These are phyloP conservation scores for Xanthia togata DNA, from an alignment of 2,888 invertebrate species.

Conservation along the genomic window DNA sequence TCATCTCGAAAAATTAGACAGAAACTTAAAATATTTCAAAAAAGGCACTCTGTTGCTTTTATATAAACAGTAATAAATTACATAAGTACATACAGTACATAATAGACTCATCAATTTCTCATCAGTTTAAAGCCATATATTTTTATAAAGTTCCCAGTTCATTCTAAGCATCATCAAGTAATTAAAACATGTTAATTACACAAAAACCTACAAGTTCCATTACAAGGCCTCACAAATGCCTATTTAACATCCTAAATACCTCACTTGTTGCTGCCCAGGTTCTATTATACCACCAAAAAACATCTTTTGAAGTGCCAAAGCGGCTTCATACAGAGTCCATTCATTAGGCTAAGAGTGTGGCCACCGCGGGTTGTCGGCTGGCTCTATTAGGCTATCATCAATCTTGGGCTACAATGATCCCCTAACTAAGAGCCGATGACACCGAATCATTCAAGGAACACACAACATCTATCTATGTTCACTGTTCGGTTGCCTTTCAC, in stretches of 20 bases:
- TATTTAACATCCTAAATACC: constrained; percentile 57
- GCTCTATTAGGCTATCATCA: constrained; percentile 82
- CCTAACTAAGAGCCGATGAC: constrained; percentile 83
- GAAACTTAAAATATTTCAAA: neutral
- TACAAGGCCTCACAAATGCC: constrained; percentile 42
- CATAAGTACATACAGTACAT: no score
- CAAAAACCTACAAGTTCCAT: constrained; percentile 18
- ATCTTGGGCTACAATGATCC: constrained; percentile 85
- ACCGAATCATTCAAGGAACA: constrained; percentile 73
- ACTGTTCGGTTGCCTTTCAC: constrained; percentile 67
- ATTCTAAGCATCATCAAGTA: constrained; percentile 1
- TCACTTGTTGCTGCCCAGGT: constrained; percentile 59
- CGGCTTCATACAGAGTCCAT: constrained; percentile 45
- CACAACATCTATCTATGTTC: constrained; percentile 75
- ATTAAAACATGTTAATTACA: constrained; percentile 23
- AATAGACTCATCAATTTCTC: neutral
- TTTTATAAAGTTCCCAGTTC: no score
- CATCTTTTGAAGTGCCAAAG: constrained; percentile 50
- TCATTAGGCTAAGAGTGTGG: constrained; percentile 56
- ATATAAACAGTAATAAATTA: no score
- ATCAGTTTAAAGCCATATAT: neutral
- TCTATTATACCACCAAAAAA: constrained; percentile 53
- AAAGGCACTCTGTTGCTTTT: neutral
- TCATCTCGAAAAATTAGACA: no score
- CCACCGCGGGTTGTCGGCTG: constrained; percentile 73